Base-by-base conservation (phyloP, 1,140 invertebrate genomes). In the Micrasema minimum region DNA sequence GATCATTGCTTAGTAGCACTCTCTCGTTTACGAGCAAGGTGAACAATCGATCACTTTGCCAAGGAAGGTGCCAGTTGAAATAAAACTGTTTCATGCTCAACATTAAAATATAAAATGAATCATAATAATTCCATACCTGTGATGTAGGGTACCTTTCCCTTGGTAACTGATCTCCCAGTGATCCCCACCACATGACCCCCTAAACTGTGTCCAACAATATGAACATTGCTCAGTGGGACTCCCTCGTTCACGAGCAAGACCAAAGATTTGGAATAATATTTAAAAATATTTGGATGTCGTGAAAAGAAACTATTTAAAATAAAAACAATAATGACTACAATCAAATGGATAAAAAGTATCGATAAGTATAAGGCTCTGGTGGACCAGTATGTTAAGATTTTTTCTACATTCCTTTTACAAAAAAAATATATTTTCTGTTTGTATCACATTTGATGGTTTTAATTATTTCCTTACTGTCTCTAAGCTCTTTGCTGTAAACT, bases 131-230 rank as follows among this genome's bases (percentile, higher is more conserved):
- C 5, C 43, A 14, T 23, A 73, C 71, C 62, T 37, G 74, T 73
- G 11, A 75, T 53, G 26, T 68, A 65, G 18, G 67, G 51, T 22
- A 71, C 18, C n/a, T 7, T n/a, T 53, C 71, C 71, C 22, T 12
- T 45, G 12, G 72, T 71, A 66, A 51, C 48, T 59, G 20, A 78
- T 73, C 74, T 61, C 23, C 82, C 87, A 10, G 84, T 81, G 45
- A 86, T 75, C 0, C 87, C 87, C 0, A 80, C 80, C 9, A 88
- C 73, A 69, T 90, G 88, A 6, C 85, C 87, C n/a, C 88, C 88
- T 20, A 89, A 80, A 71, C 87, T 88, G 71, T 88, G 87, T 6
- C 88, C 88, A 51, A 88, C 78, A 0, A 89, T 35, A 71, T 86
- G 86, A 79, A 80, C 26, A 81, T 77, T 18, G 2, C 11, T 31